Evolutionary conservation across 2,113 vertebrate species (phyloP).

Genomic region (Lamprologus tigripictilis): DNA sequence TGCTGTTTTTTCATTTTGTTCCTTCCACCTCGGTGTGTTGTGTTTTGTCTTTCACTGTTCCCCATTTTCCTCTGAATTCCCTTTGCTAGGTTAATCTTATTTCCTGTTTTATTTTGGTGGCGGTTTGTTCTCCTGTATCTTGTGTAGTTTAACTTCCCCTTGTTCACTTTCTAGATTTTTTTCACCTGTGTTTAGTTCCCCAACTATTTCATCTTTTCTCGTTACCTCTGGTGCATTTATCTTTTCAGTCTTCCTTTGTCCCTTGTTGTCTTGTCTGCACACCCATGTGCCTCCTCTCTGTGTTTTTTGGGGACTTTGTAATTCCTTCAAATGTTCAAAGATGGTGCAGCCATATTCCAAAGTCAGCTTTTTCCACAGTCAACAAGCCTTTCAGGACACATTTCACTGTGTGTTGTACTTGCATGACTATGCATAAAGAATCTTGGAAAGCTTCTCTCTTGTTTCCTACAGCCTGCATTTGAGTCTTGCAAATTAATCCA

Average conservation of each 20-base stretch:
- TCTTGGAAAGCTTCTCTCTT: background rate
- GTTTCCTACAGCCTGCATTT: background rate
- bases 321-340: background rate
- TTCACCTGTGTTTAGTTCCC: background rate
- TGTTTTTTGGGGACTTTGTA: background rate
- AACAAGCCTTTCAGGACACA: background rate
- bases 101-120: background rate
- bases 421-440: background rate
- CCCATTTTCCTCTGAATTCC: background rate
- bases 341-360: background rate
- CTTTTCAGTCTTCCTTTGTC: background rate
- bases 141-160: background rate
- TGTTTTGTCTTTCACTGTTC: background rate
- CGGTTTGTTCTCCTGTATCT: background rate
- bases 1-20: background rate
- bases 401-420: background rate
- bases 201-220: background rate
- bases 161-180: background rate
- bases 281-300: background rate
- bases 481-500: background rate
- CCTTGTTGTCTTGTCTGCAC: background rate
- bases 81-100: background rate
- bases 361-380: background rate
- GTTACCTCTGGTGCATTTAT: background rate
- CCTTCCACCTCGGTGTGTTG: background rate